Percentiles rank a stretch among this genome's conserved stretches.
phyloP scores from a whole-genome alignment of 1,140 invertebrate species.

The Drosophila pseudoananassae region DNA sequence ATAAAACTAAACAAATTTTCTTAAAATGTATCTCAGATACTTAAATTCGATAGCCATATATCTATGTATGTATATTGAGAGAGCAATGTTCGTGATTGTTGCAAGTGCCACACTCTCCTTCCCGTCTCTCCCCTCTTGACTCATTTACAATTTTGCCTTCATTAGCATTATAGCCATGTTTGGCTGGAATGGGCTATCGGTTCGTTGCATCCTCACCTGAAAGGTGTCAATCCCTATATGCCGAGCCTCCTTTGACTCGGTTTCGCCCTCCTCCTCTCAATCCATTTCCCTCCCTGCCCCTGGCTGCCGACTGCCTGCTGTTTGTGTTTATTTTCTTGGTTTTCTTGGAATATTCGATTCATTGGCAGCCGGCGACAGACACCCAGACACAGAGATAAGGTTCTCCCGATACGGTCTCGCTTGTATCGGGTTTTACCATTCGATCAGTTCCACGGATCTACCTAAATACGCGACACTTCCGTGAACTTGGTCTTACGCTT shows the following conservation, averaged over 20 bases:
- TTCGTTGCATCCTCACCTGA: slow-evolving; percentile 15
- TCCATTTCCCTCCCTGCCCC: not conserved
- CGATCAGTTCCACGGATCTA: slow-evolving; percentile 29
- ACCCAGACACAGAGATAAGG: slow-evolving; percentile 29
- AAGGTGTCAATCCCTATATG: slow-evolving; percentile 25
- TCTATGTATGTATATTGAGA: not conserved
- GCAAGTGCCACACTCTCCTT: slow-evolving; percentile 32
- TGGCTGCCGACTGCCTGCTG: slow-evolving; percentile 12
- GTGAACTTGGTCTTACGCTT: slow-evolving; percentile 27
- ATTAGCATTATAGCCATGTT: slow-evolving; percentile 71
- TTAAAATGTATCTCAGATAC: not conserved
- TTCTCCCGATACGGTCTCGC: slow-evolving; percentile 10
- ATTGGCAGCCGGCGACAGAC: slow-evolving; percentile 33
- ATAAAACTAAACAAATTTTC: not conserved
- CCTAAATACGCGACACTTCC: slow-evolving; percentile 38
- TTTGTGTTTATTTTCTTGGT: slow-evolving; percentile 37
- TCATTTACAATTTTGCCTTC: slow-evolving; percentile 74
- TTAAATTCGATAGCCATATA: slow-evolving; percentile 8
- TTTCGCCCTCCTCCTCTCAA: not conserved
- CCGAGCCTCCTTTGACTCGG: slow-evolving; percentile 15
- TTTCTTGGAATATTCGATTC: slow-evolving; percentile 38
- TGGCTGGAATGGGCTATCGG: slow-evolving; percentile 3
- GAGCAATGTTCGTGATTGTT: slow-evolving; percentile 57
- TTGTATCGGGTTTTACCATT: slow-evolving; percentile 26
- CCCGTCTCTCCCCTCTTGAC: slow-evolving; percentile 20